Evolutionary conservation across 2,888 invertebrate genomes (phyloP), one percentile per base, ranked within the genome.

Genomic region (Nymphalis urticae): DNA sequence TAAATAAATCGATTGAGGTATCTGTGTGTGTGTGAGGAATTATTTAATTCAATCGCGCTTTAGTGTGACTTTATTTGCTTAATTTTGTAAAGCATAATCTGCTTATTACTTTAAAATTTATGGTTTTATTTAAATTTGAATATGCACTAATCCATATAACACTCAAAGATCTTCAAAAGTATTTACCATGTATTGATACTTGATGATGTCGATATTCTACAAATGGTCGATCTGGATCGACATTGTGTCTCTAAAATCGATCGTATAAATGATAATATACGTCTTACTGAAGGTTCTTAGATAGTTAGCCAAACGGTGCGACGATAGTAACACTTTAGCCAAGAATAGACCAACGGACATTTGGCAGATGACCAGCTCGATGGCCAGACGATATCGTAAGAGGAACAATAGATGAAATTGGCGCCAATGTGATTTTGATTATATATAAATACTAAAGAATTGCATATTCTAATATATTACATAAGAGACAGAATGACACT

Each of bases 281-380:
- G 50, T 70, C 53, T 51, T 68, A 72, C 51, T 70, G 65, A 66
- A 58, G 66, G 68, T 70, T 70, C 64, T 70, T 58, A 64, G 66
- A 59, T 62, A 65, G 69, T 72, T 72, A 70, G 74, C 75, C 75
- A 73, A 76, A 74, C 72, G 68, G 66, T 72, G 68, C 67, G 69
- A 64, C 68, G 68, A 71, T 75, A 75, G 75, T 75, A 72, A 73
- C 73, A 73, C 73, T 68, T 60, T 54, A 66, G 75, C 76, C 75
- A 73, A 78, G 75, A 77, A 77, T 79, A 79, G 77, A 70, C 66
- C 71, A 59, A 64, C 74, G 72, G 70, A 72, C 74, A 75, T 74
- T 79, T 79, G 78, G 78, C 78, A 79, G 71, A 72, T 66, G 59
- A 77, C 78, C 78, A 78, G 77, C 71, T 36, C 54, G 72, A 72